These are phyloP conservation scores for Galerucella nymphaeae DNA, from an alignment of 2,888 invertebrate genomes.

Conservation along the genomic window DNA sequence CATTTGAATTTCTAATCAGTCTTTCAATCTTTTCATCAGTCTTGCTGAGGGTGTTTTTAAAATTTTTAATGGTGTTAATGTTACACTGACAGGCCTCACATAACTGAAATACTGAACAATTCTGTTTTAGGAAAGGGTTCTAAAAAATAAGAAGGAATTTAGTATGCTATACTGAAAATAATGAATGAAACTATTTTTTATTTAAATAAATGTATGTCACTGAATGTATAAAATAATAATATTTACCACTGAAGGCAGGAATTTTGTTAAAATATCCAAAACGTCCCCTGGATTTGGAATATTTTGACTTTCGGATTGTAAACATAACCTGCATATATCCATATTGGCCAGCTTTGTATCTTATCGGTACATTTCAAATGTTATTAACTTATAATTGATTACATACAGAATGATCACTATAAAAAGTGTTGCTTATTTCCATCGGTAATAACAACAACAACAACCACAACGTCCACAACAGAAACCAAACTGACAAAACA, in stretches of 20 bases:
- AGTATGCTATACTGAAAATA: neutral
- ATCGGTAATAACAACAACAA: no score
- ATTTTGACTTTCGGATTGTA: conserved; percentile 21
- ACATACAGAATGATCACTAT: no score
- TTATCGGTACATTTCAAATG: no score
- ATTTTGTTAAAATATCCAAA: conserved; percentile 18
- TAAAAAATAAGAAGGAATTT: conserved; percentile 9
- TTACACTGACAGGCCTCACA: conserved; percentile 15
- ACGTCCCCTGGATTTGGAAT: conserved; percentile 13
- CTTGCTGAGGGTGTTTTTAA: neutral
- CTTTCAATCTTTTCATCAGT: conserved; percentile 7
- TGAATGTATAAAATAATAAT: neutral
- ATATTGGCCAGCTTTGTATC: conserved; percentile 7
- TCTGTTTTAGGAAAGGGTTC: conserved; percentile 6
- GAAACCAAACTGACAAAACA: no score
- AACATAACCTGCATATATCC: conserved; percentile 40
- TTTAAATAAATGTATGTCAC: neutral
- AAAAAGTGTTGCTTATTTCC: no score
- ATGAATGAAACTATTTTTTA: neutral
- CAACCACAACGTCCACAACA: no score
- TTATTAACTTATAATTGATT: no score
- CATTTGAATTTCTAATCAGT: conserved; percentile 16
- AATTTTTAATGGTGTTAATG: neutral
- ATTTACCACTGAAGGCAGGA: conserved; percentile 35
- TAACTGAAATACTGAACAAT: neutral